Evolutionary conservation across 2,888 invertebrate genomes (phyloP), one percentile per base, ranked within the genome.

Genomic region (Ectropis crepuscularia): DNA sequence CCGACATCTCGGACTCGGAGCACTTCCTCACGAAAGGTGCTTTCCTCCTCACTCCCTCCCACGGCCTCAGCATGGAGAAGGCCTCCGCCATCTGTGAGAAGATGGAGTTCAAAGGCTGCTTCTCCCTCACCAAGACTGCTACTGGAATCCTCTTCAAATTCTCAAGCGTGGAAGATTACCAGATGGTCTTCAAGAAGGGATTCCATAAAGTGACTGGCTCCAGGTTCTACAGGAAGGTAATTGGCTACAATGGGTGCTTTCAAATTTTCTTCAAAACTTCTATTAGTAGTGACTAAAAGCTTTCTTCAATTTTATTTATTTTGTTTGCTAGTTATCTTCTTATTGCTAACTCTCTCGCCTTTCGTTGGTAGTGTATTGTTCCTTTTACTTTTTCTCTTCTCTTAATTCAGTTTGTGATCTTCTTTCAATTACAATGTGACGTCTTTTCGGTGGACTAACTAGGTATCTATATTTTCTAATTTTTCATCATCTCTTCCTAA

Each of bases 61-160:
- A 97, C 89, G 97, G 97, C 81, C 93, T 97, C 75, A 96, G 96
- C 82, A 95, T 97, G 94, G 97, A 97, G 89, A 96, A 97, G 73
- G 97, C 97, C 4, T 96, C 96, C 47, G 93, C 96, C 75, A 96
- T 97, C 80, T 97, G 97, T 90, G 97, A 97, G 93, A 97, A 97
- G 87, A 96, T 97, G 95, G 96, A 96, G 90, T 97, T 97, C 90
- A 95, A 96, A 78, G 97, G 97, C 58, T 96, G 96, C 79, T 97
- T 97, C 91, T 96, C 96, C 74, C 93, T 97, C 75, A 97, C 97
- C 70, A 97, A 97, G 93, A 97, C 97, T 0, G 97, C 97, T 55
- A 97, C 97, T 49, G 97, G 97, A 62, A 97, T 97, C 79, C 94
- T 97, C 69, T 97, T 97, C 93, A 97, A 97, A 89, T 97, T 97